Conservation (phyloP, 1,140 invertebrate species). For the Hypsibius dujardini region DNA sequence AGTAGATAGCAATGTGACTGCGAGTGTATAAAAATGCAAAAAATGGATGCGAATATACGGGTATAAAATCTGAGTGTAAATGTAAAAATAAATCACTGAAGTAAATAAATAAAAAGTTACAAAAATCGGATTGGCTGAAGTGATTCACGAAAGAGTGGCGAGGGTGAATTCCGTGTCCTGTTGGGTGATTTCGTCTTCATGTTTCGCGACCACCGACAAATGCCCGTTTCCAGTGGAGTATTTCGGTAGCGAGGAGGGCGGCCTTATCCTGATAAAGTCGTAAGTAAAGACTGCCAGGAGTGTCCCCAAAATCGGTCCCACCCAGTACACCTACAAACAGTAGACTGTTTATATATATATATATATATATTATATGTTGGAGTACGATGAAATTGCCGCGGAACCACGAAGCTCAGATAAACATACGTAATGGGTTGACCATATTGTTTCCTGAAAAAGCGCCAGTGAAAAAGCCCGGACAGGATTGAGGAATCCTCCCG, state of each 20-base stretch:
- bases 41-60: too few relatives aligned
- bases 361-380: not conserved
- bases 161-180: not conserved
- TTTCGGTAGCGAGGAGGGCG: not conserved
- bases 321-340: conserved; percentile 1
- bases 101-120: not conserved
- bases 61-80: not conserved
- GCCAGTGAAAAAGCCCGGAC: conserved; percentile 8
- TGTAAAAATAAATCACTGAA: not conserved
- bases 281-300: not conserved
- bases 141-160: too few relatives aligned
- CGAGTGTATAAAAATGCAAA: not conserved
- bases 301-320: not conserved
- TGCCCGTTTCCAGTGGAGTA: not conserved
- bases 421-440: too few relatives aligned
- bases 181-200: not conserved
- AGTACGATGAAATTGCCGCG: not conserved
- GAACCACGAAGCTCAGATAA: not conserved
- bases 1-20: not conserved
- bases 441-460: not conserved
- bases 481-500: not conserved
- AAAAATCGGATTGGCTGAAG: too few relatives aligned
- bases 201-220: not conserved
- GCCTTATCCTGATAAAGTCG: conserved; percentile 4
- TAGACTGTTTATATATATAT: conserved; percentile 1